Base-by-base conservation (phyloP, 1,140 invertebrate species). In the Meloidogyne floridensis region DNA sequence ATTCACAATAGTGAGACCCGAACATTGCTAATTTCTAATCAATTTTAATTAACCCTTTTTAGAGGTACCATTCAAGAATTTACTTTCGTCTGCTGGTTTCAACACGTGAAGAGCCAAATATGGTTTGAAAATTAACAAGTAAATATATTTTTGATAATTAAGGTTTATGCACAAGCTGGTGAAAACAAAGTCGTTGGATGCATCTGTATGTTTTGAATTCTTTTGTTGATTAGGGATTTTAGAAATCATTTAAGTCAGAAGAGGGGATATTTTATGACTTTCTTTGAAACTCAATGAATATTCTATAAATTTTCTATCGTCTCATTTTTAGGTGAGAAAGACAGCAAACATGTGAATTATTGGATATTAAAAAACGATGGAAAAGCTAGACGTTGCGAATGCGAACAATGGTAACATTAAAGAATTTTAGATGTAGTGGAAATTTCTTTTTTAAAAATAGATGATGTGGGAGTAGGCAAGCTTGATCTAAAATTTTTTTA, bases 341-440 rank as follows among this genome's bases (percentile, higher is more conserved):
- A 98, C 89, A 93, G 94, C 20, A 93, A 93, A 80, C 92, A 92
- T 82, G 93, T 98, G 84, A 94, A 93, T 88, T 98, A 95, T 94
- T 96, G 98, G 94, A 96, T 95, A 94, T 90, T 98, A 84, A 93
- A 97, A 90, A 93, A 94, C 90, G 96, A 94, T 18, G 93, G 59
- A 5, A 65, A 94, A 84, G 93, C 95, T 59, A 94, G 94, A 87
- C 93, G 97, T 83, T 98, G 97, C 89, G 87, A 87, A 80, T 87
- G 86, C 65, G 86, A 84, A 7, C 76, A 87, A 90, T 99, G 95
- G 95, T 98, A 96, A 92, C 95, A 96, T 71, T 7, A 71, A 18
- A 6, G 70, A 42, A 71, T 32, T 32, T 32, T 32, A 32, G 32
- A 32, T 32, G 32, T 32, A 32, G 32, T 32, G 32, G 32, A 32